A percentile compares a stretch with the other conserved stretches of the same genome.
Evolutionary conservation across 2,113 vertebrate species (phyloP).

Genomic region (Tauraco erythrolophus): DNA sequence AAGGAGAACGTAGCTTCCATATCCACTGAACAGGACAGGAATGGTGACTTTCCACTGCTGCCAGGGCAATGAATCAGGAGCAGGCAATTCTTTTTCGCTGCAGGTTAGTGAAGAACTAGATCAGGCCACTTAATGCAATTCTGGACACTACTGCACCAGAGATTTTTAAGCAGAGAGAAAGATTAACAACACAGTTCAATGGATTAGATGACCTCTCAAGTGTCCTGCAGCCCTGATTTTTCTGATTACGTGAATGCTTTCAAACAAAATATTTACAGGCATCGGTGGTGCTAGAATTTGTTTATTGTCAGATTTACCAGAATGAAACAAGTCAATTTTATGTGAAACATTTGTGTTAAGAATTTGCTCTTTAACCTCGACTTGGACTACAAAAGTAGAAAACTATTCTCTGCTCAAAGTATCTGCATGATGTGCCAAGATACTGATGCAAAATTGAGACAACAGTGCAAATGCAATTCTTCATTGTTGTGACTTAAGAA

Average conservation of each 20-base stretch:
- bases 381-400: background rate
- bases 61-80: background rate
- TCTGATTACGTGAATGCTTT: background rate
- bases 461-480: background rate
- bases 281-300: background rate
- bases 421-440: background rate
- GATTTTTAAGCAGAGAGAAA: background rate
- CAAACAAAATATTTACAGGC: background rate
- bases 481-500: background rate
- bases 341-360: background rate
- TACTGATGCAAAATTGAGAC: background rate
- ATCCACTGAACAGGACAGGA: background rate
- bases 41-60: background rate
- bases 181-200: background rate
- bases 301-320: background rate
- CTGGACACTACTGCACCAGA: background rate
- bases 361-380: conserved; percentile 26
- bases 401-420: background rate
- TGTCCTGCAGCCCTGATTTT: background rate
- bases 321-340: background rate
- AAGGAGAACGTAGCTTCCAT: background rate
- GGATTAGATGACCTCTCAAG: background rate
- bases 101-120: background rate
- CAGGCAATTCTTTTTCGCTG: background rate
- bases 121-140: background rate